Conservation (phyloP, 2,888 invertebrate genomes). For the Latrodectus hesperus region DNA sequence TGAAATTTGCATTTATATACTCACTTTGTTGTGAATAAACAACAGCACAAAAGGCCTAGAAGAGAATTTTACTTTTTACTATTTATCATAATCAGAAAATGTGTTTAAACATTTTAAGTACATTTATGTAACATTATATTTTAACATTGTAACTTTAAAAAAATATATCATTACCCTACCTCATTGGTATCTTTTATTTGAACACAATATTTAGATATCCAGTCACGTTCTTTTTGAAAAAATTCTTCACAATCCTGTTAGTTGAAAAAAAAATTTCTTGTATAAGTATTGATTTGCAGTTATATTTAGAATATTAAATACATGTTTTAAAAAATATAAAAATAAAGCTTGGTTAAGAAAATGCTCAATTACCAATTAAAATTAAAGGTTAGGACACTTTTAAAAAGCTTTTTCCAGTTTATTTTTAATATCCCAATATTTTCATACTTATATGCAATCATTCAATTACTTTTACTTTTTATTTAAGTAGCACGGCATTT, state of each 20-base stretch:
- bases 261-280: not conserved
- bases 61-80: slow-evolving; percentile 60
- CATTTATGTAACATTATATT: not conserved
- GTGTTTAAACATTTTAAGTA: not conserved
- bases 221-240: slow-evolving; percentile 76
- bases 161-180: slow-evolving; percentile 69
- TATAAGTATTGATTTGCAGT: too few species aligned
- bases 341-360: too few species aligned
- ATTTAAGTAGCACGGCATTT: too few species aligned
- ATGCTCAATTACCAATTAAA: too few species aligned
- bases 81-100: slow-evolving; percentile 9
- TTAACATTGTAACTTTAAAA: not conserved
- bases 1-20: slow-evolving; percentile 46
- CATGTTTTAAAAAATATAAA: too few species aligned
- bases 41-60: slow-evolving; percentile 75
- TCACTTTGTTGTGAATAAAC: slow-evolving; percentile 75
- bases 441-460: too few species aligned
- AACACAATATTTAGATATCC: slow-evolving; percentile 73
- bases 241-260: slow-evolving; percentile 75
- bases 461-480: too few species aligned
- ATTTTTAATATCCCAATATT: too few species aligned
- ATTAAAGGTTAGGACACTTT: too few species aligned
- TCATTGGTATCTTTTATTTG: slow-evolving; percentile 74
- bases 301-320: too few species aligned
- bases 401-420: too few species aligned